phyloP scores from a whole-genome alignment of 2,113 vertebrate genomes.

The Sinocyclocheilus anophthalmus region DNA sequence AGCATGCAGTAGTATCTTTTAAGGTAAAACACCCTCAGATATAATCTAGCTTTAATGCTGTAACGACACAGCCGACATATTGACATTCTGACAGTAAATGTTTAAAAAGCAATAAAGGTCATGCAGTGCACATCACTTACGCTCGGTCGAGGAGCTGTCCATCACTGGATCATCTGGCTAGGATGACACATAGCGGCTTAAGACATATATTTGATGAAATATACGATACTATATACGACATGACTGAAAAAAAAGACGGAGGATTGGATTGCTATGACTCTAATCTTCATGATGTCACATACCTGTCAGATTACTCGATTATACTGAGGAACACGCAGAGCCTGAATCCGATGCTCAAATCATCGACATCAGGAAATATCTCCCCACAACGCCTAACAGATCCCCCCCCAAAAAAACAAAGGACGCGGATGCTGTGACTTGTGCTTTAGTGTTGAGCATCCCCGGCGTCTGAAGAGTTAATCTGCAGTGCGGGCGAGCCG shows the following conservation, averaged over 20 bases:
- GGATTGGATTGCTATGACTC: conserved; percentile 22
- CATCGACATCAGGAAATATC: background rate
- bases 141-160: conserved; percentile 42
- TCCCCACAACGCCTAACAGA: background rate
- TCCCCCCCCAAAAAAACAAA: background rate
- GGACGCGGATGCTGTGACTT: conserved; percentile 41
- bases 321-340: background rate
- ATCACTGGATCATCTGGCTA: background rate
- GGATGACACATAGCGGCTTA: background rate
- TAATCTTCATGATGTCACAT: conserved; percentile 51
- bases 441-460: conserved; percentile 70
- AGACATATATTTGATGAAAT: background rate
- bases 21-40: background rate
- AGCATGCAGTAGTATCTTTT: background rate
- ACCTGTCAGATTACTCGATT: conserved; percentile 41
- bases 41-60: background rate
- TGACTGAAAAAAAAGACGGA: background rate
- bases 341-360: background rate
- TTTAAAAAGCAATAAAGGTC: conserved; percentile 9
- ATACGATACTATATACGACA: background rate
- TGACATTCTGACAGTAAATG: background rate
- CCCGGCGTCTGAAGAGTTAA: conserved; percentile 75
- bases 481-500: conserved; percentile 83
- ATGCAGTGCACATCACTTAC: conserved; percentile 25
- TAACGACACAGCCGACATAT: background rate